Evolutionary conservation across 2,888 invertebrate species (phyloP), one percentile per base, ranked within the genome.

Genomic region (Oeneis ivallda): DNA sequence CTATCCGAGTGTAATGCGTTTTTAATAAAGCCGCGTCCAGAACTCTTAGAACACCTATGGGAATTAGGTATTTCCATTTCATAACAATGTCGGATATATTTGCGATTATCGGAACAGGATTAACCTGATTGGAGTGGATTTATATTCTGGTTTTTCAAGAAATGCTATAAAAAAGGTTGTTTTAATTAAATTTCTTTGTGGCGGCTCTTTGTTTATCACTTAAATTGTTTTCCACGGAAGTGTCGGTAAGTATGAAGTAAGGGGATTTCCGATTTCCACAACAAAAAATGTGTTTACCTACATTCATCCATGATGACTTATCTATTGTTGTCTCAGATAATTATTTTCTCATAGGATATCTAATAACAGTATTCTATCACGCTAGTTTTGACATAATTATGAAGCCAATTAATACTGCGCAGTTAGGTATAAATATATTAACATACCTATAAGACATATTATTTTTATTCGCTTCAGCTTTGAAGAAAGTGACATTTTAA

Each of bases 261-360:
- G 77, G 89, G 90, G 82, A 89, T 89, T 90, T 89, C 90, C 91
- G 87, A 89, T 87, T 87, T 85, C 82, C 84, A 85, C 80, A 81
- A 72, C 67, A 77, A 79, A 76, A 78, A 79, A 50, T 41, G 19
- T 78, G 17, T 62, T 41, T 60, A 49, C 41, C 65, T 64, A 64
- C 78, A 76, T 76, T 70, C 71, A 70, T 77, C 73, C 75, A 72
- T 75, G 78, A 74, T 74, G 76, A 72, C 74, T 78, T 79, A 76
- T 81, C 81, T 83, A 83, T 89, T 87, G 84, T 88, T 86, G 81
- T 85, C 74, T 66, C 71, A 66, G 70, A 74, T 76, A 76, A 77
- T 71, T 75, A 80, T 80, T 84, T 85, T 88, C 89, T 79, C 87
- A 88, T 78, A 80, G 79, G 72, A 79, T 84, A 83, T 81, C 41